These are phyloP conservation scores for Eulemur rubriventer DNA, from an alignment of 2,797 vertebrate species.

Conservation along the genomic window DNA sequence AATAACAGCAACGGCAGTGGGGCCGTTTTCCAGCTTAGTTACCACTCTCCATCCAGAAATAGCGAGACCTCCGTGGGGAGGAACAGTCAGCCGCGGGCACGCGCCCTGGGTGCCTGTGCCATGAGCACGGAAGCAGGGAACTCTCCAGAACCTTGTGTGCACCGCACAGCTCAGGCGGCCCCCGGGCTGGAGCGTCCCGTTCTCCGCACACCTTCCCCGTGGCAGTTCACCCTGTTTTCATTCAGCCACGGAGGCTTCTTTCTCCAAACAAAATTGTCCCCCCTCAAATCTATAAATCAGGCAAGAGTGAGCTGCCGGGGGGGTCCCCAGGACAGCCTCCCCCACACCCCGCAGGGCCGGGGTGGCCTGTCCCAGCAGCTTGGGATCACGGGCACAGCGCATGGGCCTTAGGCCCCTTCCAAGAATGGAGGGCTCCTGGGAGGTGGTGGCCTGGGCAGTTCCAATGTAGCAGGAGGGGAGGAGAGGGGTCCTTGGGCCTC, in stretches of 20 bases:
- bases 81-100: neutral
- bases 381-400: neutral
- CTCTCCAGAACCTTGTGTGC: accelerated
- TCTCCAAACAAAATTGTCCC: neutral
- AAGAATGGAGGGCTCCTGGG: neutral
- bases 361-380: neutral
- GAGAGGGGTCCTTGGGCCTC: too few species aligned
- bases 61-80: neutral
- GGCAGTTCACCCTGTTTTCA: accelerated
- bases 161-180: neutral
- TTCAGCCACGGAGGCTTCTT: neutral
- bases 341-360: neutral
- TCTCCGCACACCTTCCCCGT: accelerated
- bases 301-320: too few species aligned
- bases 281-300: too few species aligned
- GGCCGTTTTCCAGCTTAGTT: neutral
- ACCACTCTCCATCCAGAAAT: neutral
- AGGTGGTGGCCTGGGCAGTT: neutral
- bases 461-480: neutral
- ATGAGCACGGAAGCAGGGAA: accelerated
- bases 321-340: neutral
- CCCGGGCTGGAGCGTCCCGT: neutral
- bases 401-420: neutral
- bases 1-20: accelerated
- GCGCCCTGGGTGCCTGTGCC: accelerated